These are phyloP conservation scores for Caenorhabditis inopinata DNA, from an alignment of 1,140 invertebrate species.

Conservation along the genomic window DNA sequence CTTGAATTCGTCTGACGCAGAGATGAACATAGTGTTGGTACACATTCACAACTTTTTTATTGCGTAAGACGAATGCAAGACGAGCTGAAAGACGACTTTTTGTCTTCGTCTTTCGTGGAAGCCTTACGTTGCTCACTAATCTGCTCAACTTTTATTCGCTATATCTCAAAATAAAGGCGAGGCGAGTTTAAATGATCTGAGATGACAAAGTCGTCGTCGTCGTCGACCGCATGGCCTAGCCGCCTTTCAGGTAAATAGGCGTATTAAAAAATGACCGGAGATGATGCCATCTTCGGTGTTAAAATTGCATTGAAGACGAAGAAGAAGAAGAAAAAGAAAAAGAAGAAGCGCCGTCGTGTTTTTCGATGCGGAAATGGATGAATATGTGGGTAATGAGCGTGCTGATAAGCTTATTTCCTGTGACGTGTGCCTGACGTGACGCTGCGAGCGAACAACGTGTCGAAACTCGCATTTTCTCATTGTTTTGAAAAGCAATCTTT, in stretches of 20 bases:
- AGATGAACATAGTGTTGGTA: too few relatives aligned
- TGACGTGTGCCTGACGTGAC: constrained; percentile 1
- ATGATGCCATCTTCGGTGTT: constrained; percentile 12
- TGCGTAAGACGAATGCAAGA: too few relatives aligned
- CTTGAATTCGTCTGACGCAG: too few relatives aligned
- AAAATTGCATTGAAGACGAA: not conserved
- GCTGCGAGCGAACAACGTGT: too few relatives aligned
- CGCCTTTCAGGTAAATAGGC: constrained; percentile 20
- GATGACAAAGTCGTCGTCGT: not conserved
- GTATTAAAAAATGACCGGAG: constrained; percentile 26
- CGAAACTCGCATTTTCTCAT: too few relatives aligned
- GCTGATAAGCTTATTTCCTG: not conserved
- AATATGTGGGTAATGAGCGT: constrained; percentile 30
- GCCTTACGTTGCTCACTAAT: too few relatives aligned
- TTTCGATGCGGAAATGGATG: constrained; percentile 28
- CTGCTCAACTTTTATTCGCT: not conserved
- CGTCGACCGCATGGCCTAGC: not conserved
- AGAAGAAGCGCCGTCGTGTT: not conserved
- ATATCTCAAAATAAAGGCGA: not conserved
- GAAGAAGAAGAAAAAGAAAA: too few relatives aligned
- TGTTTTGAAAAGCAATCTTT: not conserved
- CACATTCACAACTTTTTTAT: too few relatives aligned
- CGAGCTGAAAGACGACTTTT: too few relatives aligned
- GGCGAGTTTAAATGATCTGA: not conserved
- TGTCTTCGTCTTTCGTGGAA: too few relatives aligned